Percentiles rank a stretch among this genome's conserved stretches.
phyloP scores from a whole-genome alignment of 2,113 vertebrate species.

The Plestiodon gilberti region DNA sequence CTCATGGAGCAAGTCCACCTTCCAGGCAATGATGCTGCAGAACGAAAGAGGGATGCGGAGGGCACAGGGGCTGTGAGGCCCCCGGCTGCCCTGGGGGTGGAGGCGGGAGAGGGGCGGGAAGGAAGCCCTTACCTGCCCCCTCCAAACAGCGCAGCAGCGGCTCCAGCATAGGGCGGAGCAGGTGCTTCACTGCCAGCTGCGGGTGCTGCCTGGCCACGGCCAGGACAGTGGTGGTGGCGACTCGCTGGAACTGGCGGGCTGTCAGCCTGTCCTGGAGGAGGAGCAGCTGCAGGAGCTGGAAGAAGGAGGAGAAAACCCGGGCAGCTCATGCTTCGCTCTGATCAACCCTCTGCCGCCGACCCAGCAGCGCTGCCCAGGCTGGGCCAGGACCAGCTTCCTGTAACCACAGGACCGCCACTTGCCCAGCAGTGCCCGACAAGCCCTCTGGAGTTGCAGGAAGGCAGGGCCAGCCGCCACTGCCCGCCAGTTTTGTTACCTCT shows the following conservation, averaged over 20 bases:
- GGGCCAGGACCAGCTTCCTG: not conserved
- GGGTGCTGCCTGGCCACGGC: slow-evolving; percentile 81
- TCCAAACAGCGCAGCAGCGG: slow-evolving; percentile 78
- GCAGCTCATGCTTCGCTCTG: not conserved
- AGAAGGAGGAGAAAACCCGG: not conserved
- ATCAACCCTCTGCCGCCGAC: too few species aligned
- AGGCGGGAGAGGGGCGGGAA: rapidly evolving
- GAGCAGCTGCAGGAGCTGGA: slow-evolving; percentile 88
- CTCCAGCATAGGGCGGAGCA: slow-evolving; percentile 83
- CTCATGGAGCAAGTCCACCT: too few species aligned
- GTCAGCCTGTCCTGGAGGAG: slow-evolving; percentile 86
- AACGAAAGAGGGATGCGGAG: not conserved
- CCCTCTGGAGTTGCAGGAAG: too few species aligned
- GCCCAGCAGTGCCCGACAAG: too few species aligned
- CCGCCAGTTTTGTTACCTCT: too few species aligned
- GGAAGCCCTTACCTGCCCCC: slow-evolving; percentile 64
- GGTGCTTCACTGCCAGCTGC: slow-evolving; percentile 75
- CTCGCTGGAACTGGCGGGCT: slow-evolving; percentile 87
- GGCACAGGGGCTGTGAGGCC: not conserved
- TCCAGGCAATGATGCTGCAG: too few species aligned
- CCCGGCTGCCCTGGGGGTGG: too few species aligned
- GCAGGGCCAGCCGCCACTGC: too few species aligned
- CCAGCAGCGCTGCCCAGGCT: not conserved
- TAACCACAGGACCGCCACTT: too few species aligned
- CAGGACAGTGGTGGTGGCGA: slow-evolving; percentile 84